Evolutionary conservation across 2,797 vertebrate genomes (phyloP).

Genomic region (Dermochelys coriacea): DNA sequence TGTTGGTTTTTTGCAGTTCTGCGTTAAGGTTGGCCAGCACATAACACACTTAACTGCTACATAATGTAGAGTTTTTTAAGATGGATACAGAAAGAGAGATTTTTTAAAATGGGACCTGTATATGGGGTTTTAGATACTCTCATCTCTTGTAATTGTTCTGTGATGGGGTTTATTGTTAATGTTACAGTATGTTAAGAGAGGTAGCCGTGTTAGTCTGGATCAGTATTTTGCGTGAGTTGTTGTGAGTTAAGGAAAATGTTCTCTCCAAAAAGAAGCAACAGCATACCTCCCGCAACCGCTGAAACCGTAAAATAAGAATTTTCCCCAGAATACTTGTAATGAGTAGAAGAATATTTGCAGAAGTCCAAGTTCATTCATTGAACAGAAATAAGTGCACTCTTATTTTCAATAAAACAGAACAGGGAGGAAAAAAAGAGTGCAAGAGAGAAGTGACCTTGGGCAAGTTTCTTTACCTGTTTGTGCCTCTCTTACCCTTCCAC

Average conservation of each 20-base stretch:
- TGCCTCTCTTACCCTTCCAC: not conserved
- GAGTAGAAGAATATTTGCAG: slow-evolving; percentile 38
- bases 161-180: slow-evolving; percentile 8
- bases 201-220: not conserved
- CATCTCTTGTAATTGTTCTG: not conserved
- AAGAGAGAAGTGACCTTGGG: slow-evolving; percentile 51
- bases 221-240: slow-evolving; percentile 18
- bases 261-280: slow-evolving; percentile 11
- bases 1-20: not conserved
- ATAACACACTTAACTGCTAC: not conserved
- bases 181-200: not conserved
- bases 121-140: not conserved
- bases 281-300: slow-evolving; percentile 28
- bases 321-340: slow-evolving; percentile 50
- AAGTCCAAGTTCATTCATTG: slow-evolving; percentile 24
- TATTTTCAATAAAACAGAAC: not conserved
- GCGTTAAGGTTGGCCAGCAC: no score
- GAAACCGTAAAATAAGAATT: slow-evolving; percentile 56
- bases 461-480: slow-evolving; percentile 10
- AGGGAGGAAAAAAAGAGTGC: slow-evolving; percentile 10
- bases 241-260: slow-evolving; percentile 4
- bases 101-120: no score
- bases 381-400: not conserved
- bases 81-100: no score
- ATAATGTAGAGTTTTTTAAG: not conserved